Percentiles rank a stretch among this genome's conserved stretches.
Conservation (phyloP, 2,797 vertebrate species). For the Toxotes lorentzi region DNA sequence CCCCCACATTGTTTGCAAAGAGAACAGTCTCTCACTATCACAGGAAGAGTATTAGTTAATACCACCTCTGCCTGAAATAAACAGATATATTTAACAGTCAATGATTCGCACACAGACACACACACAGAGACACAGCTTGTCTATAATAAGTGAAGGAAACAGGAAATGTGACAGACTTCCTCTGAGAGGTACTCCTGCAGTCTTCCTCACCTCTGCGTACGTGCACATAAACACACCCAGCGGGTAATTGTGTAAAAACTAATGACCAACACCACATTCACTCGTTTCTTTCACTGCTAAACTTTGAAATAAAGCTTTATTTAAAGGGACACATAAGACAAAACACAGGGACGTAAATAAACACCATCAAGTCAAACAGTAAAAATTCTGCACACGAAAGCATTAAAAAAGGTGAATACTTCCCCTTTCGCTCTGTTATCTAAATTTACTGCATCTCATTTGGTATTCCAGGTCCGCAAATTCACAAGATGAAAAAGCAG, state of each 20-base stretch:
- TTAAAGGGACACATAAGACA: not conserved
- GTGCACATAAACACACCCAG: not conserved
- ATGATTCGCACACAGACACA: slow-evolving; percentile 17
- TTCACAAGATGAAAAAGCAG: slow-evolving; percentile 28
- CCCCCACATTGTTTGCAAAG: slow-evolving; percentile 44
- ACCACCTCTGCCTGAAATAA: slow-evolving; percentile 36
- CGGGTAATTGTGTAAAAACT: not conserved
- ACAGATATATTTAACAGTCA: slow-evolving; percentile 28
- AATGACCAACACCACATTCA: not conserved
- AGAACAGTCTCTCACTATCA: slow-evolving; percentile 37
- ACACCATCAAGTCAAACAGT: not conserved
- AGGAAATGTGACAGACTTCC: slow-evolving; percentile 66
- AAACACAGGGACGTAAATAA: not conserved
- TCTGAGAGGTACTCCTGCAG: slow-evolving; percentile 5
- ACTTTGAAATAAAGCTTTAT: not conserved
- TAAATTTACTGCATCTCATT: slow-evolving; percentile 29
- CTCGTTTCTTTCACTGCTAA: not conserved
- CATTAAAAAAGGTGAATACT: not conserved
- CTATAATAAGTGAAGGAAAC: slow-evolving; percentile 50
- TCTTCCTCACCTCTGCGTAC: slow-evolving; percentile 23
- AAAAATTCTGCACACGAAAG: not conserved
- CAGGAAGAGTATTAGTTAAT: slow-evolving; percentile 36
- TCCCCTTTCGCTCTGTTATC: not conserved
- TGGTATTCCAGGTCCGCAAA: slow-evolving; percentile 18
- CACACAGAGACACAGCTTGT: not conserved